These are phyloP conservation scores for Calycopis cecrops DNA, from an alignment of 1,140 invertebrate genomes.

Conservation along the genomic window DNA sequence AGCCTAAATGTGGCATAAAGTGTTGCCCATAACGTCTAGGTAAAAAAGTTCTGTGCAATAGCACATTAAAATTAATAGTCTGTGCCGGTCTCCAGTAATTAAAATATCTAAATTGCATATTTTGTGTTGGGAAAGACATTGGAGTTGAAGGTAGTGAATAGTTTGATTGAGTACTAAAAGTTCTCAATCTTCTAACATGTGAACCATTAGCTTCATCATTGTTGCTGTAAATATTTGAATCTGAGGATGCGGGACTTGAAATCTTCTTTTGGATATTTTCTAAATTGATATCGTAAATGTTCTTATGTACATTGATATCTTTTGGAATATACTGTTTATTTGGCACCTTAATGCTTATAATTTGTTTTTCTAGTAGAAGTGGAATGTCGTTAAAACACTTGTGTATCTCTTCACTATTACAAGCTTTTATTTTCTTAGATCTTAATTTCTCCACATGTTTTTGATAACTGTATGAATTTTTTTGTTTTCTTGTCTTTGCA, in stretches of 20 bases:
- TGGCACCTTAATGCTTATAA: slow-evolving; percentile 44
- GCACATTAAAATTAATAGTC: slow-evolving; percentile 31
- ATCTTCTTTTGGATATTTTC: slow-evolving; percentile 36
- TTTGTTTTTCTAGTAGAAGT: slow-evolving; percentile 34
- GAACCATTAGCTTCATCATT: slow-evolving; percentile 41
- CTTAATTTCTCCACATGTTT: slow-evolving; percentile 31
- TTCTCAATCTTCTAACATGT: slow-evolving; percentile 33
- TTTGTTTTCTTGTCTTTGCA: neutral
- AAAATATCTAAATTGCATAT: slow-evolving; percentile 27
- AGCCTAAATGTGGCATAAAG: neutral
- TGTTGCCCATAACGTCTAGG: slow-evolving; percentile 16
- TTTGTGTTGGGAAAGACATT: slow-evolving; percentile 25
- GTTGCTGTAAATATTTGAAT: slow-evolving; percentile 31
- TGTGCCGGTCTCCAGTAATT: slow-evolving; percentile 30
- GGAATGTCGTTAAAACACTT: slow-evolving; percentile 41
- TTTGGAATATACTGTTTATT: slow-evolving; percentile 44
- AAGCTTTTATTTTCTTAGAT: slow-evolving; percentile 31
- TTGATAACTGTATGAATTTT: neutral
- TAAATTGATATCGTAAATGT: slow-evolving; percentile 50
- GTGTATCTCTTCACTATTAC: slow-evolving; percentile 24
- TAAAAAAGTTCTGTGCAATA: slow-evolving; percentile 39
- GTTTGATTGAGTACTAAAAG: slow-evolving; percentile 7
- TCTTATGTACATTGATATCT: slow-evolving; percentile 43
- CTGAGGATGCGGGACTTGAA: slow-evolving; percentile 17
- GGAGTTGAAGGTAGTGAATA: slow-evolving; percentile 11